Base-by-base conservation (phyloP, 35 echinoderm and acorn worm species). In the Apostichopus parvimensis region DNA sequence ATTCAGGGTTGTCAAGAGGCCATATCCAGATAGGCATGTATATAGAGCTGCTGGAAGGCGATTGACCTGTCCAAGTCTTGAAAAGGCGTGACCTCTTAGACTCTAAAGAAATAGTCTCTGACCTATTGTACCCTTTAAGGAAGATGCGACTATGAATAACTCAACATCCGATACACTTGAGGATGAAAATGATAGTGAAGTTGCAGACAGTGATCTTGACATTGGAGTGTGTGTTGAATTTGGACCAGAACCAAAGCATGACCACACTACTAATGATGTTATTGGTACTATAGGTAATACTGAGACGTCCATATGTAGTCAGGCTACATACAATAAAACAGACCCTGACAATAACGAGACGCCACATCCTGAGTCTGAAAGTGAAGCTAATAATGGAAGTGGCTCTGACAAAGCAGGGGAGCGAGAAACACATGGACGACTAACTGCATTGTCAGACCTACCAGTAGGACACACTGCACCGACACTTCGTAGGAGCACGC, bases 11-110 rank as follows among this genome's bases (percentile, higher is more conserved):
- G 62, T 92, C 5, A 80, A 28, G 13, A 5, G 91, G 13, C 84
- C 75, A 15, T 57, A 90, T 53, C 71, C 94, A 55, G 88, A 79
- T 15, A 77, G 94, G 1, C 92, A 93, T 89, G 91, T 92, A 6
- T 95, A 95, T 85, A 8, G 57, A 59, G 57, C 57, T 10, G 10
- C 58, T 95, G 5, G 26, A 91, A 0, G 87, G 79, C 22, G 88
- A 93, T 45, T 78, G 92, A 11, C 79, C 79, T 4, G 17, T 58
- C 1, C 91, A 87, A 81, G 92, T 90, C 11, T 80, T 96, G 13
- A 79, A 92, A 55, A 79, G 90, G 56, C 58, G 82, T 59, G 90
- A 94, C 25, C 71, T 96, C n/a, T 53, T 94, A 5, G 92, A 94
- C 58, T 79, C 79, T 7, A 92, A 81, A 24, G 57, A 92, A 21